Evolutionary conservation across 2,888 invertebrate species (phyloP).

Genomic region (Latrodectus elegans): DNA sequence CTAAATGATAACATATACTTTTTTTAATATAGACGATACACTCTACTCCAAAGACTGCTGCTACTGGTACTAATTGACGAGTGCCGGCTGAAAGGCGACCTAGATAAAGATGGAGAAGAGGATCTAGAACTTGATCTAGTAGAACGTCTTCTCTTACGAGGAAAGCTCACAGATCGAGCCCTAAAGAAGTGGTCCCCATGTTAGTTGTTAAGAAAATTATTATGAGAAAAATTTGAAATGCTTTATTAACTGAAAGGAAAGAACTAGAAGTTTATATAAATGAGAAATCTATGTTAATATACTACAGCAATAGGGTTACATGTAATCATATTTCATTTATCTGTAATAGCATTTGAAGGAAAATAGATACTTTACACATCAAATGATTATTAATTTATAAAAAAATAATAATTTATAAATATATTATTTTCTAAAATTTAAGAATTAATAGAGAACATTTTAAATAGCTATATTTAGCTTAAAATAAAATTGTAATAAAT

Average conservation of each 20-base stretch:
- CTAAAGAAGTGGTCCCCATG: slow-evolving; percentile 28
- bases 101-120: slow-evolving; percentile 34
- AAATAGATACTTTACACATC: neutral
- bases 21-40: slow-evolving; percentile 46
- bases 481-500: neutral
- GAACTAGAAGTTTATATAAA: no score
- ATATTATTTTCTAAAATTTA: neutral
- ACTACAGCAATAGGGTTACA: no score
- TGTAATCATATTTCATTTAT: no score
- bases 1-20: slow-evolving; percentile 44
- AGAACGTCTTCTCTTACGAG: slow-evolving; percentile 32
- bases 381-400: neutral
- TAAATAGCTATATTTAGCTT: neutral
- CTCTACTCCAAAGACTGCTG: slow-evolving; percentile 59
- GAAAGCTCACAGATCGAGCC: slow-evolving; percentile 63
- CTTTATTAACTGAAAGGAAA: no score
- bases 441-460: neutral
- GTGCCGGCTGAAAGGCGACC: slow-evolving; percentile 51
- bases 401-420: neutral
- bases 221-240: slow-evolving; percentile 12
- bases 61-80: slow-evolving; percentile 56
- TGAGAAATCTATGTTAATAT: no score
- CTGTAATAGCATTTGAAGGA: neutral
- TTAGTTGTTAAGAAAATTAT: slow-evolving; percentile 27
- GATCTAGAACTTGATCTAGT: slow-evolving; percentile 27